Evolutionary conservation across 1,140 invertebrate genomes (phyloP), one percentile per base, ranked within the genome.

Genomic region (Nylanderia fulva): DNA sequence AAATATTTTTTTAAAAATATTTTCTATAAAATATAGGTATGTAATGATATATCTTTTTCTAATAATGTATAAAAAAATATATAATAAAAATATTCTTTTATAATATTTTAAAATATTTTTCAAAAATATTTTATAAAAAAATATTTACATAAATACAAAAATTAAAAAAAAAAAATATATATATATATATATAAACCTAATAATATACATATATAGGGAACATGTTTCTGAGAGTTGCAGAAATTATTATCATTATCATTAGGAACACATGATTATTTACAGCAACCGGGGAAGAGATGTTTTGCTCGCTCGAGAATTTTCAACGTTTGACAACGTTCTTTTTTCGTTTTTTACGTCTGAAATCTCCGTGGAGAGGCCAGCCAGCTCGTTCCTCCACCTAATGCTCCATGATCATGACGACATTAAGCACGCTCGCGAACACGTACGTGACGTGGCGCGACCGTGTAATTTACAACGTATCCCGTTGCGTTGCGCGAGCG

Each of bases 401-500:
- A 56, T 54, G 45, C 9, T 27, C 18, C 56, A 61, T 75, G 24
- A 42, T 76, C n/a, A 36, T 33, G 36, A 71, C 11, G 36, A 82
- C 33, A 45, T 82, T 71, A 82, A 82, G 18, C 64, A 33, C 21
- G 21, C 11, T 66, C 4, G 39, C 58, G 27, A 48, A 48, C 48
- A 42, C 36, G 64, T 80, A 58, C 42, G 27, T 15, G 64, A 18
- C 27, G n/a, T n/a, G 15, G 13, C 36, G n/a, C 36, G 77, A 24
- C 29, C 29, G 13, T 82, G 66, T 82, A 82, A 82, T 82, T 82
- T 82, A 71, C 77, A 72, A 71, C 42, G 77, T 82, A 82, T 82
- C 36, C 66, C 54, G 77, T 71, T 82, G 52, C 45, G 13, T 48
- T 48, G 45, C 45, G 15, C 52, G 36, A 58, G 77, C 54, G 52